Conservation (phyloP, 2,888 invertebrate species). For the Euproctis similis region DNA sequence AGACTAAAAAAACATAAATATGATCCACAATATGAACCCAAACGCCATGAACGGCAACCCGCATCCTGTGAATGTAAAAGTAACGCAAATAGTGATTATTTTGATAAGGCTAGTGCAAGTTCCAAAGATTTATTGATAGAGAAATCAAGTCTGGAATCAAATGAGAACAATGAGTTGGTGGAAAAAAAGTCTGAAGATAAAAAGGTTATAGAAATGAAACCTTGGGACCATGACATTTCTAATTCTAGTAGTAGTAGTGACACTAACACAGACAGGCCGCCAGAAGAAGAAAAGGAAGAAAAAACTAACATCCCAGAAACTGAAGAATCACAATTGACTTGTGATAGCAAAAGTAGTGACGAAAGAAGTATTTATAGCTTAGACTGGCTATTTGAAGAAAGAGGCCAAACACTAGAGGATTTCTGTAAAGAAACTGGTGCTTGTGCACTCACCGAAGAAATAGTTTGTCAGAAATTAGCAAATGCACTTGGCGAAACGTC, state of each 20-base stretch:
- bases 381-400: constrained; percentile 68
- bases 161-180: constrained; percentile 52
- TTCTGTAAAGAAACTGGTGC: constrained; percentile 38
- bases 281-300: constrained; percentile 33
- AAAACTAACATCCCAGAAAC: constrained; percentile 40
- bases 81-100: constrained; percentile 53
- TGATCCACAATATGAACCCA: constrained; percentile 40
- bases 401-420: constrained; percentile 27
- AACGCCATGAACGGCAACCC: constrained; percentile 37
- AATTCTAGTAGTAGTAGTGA: constrained; percentile 78
- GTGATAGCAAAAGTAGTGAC: constrained; percentile 59
- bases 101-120: constrained; percentile 80
- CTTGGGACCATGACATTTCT: constrained; percentile 73
- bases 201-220: constrained; percentile 50
- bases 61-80: constrained; percentile 52
- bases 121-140: constrained; percentile 82
- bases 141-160: constrained; percentile 71
- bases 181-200: constrained; percentile 42
- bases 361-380: constrained; percentile 65
- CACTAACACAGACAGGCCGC: constrained; percentile 54
- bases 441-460: constrained; percentile 39
- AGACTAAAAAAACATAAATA: constrained; percentile 64
- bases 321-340: constrained; percentile 51
- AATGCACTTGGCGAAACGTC: constrained; percentile 61
- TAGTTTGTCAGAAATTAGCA: constrained; percentile 45